Evolutionary conservation across 2,888 invertebrate species (phyloP).

Genomic region (Limnephilus lunatus): DNA sequence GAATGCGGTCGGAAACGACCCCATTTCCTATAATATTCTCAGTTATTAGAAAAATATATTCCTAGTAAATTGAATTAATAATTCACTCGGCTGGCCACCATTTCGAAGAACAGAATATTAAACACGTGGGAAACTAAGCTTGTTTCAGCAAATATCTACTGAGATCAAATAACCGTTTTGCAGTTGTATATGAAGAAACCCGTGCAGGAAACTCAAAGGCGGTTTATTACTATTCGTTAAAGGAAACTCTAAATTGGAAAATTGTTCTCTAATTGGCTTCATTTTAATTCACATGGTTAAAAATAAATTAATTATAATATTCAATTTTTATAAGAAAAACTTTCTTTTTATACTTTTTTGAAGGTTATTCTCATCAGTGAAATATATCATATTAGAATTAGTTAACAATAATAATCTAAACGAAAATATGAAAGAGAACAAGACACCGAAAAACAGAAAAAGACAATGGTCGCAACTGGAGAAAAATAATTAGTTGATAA

Average conservation of each 20-base stretch:
- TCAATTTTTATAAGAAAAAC: no score
- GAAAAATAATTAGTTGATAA: no score
- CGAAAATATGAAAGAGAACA: no score
- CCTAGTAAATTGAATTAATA: neutral
- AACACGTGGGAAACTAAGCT: neutral
- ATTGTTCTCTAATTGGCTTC: neutral
- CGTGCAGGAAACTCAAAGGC: neutral
- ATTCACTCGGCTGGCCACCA: neutral
- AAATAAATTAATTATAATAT: neutral
- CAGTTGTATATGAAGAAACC: neutral
- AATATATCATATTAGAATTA: no score
- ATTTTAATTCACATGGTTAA: neutral
- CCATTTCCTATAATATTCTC: neutral
- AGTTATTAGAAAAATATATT: neutral
- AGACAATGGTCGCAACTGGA: no score
- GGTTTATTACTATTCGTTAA: neutral
- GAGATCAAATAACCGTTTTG: neutral
- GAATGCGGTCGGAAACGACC: neutral
- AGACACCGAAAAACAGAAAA: no score
- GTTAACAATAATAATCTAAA: no score
- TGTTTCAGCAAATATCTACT: neutral
- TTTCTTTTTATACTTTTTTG: no score
- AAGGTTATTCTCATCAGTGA: no score
- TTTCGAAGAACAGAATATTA: neutral
- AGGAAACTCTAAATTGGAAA: neutral